A percentile compares a stretch with the other conserved stretches of the same genome.
These are phyloP conservation scores for Peromyscus attwateri DNA, from an alignment of 2,797 vertebrate species.

Conservation along the genomic window DNA sequence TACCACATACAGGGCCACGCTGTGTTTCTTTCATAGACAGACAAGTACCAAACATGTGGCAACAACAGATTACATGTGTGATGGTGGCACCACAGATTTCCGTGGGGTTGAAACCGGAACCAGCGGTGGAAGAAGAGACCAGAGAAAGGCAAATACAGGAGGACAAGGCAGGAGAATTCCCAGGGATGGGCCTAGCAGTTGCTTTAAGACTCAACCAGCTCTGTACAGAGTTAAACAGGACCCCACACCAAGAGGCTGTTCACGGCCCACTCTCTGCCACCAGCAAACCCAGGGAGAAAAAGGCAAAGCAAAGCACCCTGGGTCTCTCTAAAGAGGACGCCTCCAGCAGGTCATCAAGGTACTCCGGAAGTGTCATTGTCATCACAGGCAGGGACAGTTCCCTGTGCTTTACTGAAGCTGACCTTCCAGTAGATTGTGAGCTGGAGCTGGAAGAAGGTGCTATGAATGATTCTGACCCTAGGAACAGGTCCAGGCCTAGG, in stretches of 20 bases:
- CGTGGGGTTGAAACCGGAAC: background rate
- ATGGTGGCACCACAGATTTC: background rate
- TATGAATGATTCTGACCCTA: background rate
- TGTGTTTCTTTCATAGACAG: background rate
- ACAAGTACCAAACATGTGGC: background rate
- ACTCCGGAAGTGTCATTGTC: background rate
- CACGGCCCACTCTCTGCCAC: background rate
- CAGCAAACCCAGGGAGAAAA: background rate
- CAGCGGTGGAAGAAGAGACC: background rate
- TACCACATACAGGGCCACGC: fast-evolving
- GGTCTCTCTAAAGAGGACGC: background rate
- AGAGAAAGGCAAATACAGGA: background rate
- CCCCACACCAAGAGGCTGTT: slow-evolving; percentile 2
- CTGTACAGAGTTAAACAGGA: background rate
- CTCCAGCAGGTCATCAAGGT: background rate
- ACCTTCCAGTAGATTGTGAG: background rate
- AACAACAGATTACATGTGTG: background rate
- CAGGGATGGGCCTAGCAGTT: background rate
- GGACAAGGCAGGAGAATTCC: background rate
- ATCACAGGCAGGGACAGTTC: background rate
- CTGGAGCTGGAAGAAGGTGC: background rate
- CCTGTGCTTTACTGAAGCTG: background rate
- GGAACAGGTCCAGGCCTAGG: background rate
- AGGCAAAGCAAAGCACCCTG: background rate
- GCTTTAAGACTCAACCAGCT: background rate